Percentiles rank a stretch among this genome's conserved stretches.
phyloP scores from a whole-genome alignment of 1,140 invertebrate genomes.

The Bradysia coprophila region DNA sequence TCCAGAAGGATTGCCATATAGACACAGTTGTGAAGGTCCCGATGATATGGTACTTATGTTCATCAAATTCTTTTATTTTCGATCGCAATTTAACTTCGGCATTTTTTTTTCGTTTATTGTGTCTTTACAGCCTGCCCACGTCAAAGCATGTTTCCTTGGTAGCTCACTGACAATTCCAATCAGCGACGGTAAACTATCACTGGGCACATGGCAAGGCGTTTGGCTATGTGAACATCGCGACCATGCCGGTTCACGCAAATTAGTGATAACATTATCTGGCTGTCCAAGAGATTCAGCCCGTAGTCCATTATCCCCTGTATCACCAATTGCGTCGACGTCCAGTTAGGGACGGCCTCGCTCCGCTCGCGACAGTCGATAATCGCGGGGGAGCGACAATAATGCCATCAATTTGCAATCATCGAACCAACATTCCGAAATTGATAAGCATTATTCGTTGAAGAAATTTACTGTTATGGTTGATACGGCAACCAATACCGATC shows the following conservation, averaged over 20 bases:
- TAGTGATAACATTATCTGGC: conserved; percentile 80
- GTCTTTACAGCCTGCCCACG: conserved; percentile 61
- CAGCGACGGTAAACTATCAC: conserved; percentile 82
- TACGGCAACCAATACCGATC: no score
- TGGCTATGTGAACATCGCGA: conserved; percentile 97
- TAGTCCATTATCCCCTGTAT: conserved; percentile 63
- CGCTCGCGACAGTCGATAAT: conserved; percentile 26
- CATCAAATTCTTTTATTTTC: conserved; percentile 9
- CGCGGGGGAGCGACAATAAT: conserved; percentile 27
- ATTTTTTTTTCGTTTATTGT: conserved; percentile 1
- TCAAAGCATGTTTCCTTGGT: conserved; percentile 90
- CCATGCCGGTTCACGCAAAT: conserved; percentile 79
- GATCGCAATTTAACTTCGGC: conserved; percentile 3
- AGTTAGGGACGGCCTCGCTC: conserved; percentile 52
- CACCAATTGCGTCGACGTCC: conserved; percentile 71
- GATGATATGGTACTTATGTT: conserved; percentile 80
- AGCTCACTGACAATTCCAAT: conserved; percentile 90
- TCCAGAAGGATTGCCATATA: conserved; percentile 86
- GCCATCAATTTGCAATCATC: conserved; percentile 25
- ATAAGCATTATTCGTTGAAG: conserved; percentile 27
- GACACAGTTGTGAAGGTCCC: conserved; percentile 92
- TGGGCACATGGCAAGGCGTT: conserved; percentile 94
- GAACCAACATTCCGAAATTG: conserved; percentile 25
- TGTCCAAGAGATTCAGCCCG: conserved; percentile 64
- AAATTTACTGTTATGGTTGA: no score